phyloP scores from a whole-genome alignment of 1,140 invertebrate species.

The Vollenhovia emeryi region DNA sequence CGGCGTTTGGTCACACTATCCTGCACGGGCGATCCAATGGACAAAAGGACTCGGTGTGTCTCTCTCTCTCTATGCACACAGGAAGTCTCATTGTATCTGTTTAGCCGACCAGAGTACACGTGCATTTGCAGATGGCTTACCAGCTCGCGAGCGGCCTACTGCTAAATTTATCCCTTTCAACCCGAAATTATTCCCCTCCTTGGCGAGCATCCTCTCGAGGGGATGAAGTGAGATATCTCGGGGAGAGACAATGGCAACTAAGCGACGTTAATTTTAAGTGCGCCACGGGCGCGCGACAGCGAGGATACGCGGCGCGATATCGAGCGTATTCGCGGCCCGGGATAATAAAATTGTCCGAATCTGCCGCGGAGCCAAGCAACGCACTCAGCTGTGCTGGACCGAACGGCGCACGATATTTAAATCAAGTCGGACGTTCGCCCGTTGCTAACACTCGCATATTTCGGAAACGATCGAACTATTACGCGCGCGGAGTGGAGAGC shows the following conservation, averaged over 20 bases:
- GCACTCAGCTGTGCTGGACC: background rate
- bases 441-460: background rate
- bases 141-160: conserved; percentile 5
- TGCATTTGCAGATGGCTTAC: conserved; percentile 33
- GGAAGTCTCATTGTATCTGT: conserved; percentile 56
- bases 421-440: background rate
- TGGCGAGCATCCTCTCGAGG: background rate
- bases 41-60: conserved; percentile 56
- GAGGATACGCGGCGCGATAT: background rate
- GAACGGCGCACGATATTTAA: conserved; percentile 9
- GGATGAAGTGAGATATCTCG: background rate
- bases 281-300: background rate
- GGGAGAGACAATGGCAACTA: background rate
- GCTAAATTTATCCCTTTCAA: conserved; percentile 26
- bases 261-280: conserved; percentile 9
- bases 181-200: conserved; percentile 20
- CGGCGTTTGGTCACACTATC: conserved; percentile 59
- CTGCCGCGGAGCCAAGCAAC: background rate
- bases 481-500: background rate
- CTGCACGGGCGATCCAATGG: conserved; percentile 42
- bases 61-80: conserved; percentile 41
- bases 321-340: background rate
- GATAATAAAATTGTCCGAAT: conserved; percentile 9
- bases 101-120: conserved; percentile 38
- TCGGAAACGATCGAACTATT: conserved; percentile 5